These are phyloP conservation scores for Oncopodura yosiiana DNA, from an alignment of 1,140 invertebrate genomes.

Conservation along the genomic window DNA sequence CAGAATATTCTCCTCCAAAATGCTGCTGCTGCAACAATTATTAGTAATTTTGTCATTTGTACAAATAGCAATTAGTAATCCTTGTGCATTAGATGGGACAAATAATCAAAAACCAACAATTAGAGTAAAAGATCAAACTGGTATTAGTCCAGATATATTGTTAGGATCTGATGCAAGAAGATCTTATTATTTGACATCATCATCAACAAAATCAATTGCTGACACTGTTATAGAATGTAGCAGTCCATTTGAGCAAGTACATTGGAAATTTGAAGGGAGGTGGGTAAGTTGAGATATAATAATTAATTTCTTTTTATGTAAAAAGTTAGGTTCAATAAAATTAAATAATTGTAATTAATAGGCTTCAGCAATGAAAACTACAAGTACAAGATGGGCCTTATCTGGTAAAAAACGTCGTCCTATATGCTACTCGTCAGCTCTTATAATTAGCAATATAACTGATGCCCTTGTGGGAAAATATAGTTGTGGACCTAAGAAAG, in stretches of 20 bases:
- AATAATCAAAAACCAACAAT: background rate
- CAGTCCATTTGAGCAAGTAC: background rate
- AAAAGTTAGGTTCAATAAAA: background rate
- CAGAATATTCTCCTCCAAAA: no score
- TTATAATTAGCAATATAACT: constrained; percentile 10
- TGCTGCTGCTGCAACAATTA: no score
- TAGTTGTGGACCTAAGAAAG: constrained; percentile 4
- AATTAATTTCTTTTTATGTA: background rate
- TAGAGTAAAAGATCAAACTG: constrained; percentile 11
- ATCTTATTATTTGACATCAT: constrained; percentile 11
- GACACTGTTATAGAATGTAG: constrained; percentile 21
- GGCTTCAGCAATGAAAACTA: constrained; percentile 17
- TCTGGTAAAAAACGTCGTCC: background rate
- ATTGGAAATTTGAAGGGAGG: constrained; percentile 15
- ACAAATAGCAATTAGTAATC: no score
- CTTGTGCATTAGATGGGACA: no score
- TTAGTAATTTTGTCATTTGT: no score
- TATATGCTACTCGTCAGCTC: constrained; percentile 8
- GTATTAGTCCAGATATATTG: constrained; percentile 1
- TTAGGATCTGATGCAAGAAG: constrained; percentile 1
- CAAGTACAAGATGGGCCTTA: constrained; percentile 14
- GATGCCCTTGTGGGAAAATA: constrained; percentile 18
- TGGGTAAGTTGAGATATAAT: constrained; percentile 12
- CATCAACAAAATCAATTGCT: constrained; percentile 6
- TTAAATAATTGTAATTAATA: background rate